phyloP scores from a whole-genome alignment of 2,797 vertebrate genomes.

The Myripristis murdjan region DNA sequence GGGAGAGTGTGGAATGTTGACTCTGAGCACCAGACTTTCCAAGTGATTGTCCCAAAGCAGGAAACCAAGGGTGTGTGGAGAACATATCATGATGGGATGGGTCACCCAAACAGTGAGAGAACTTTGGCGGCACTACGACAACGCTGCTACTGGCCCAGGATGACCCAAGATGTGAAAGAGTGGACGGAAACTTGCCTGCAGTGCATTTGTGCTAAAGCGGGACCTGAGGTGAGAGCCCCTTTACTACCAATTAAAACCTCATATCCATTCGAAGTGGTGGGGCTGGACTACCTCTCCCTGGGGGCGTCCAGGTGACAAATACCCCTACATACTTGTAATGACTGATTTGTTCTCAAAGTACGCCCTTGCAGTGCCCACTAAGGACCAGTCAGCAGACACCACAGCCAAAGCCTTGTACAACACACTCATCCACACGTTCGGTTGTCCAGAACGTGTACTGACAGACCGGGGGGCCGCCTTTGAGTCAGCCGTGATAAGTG shows the following conservation, averaged over 20 bases:
- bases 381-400: not conserved
- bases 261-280: conserved; percentile 18
- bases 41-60: not conserved
- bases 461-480: not conserved
- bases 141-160: conserved; percentile 9
- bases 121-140: not conserved
- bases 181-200: not conserved
- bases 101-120: not conserved
- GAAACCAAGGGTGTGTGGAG: not conserved
- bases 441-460: conserved; percentile 8
- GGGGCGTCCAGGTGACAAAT: not conserved
- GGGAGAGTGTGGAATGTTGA: not conserved
- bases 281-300: conserved; percentile 12
- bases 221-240: not conserved
- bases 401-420: conserved; percentile 1
- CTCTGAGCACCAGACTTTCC: not conserved
- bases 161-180: not conserved
- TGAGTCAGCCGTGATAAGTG: not conserved
- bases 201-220: not conserved
- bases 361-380: not conserved
- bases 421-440: not conserved
- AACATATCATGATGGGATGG: not conserved
- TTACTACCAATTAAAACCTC: not conserved
- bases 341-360: conserved; percentile 25
- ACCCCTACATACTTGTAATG: conserved; percentile 18